These are phyloP conservation scores for Drosophila lacteicornis DNA, from an alignment of 1,140 invertebrate genomes.

Conservation along the genomic window DNA sequence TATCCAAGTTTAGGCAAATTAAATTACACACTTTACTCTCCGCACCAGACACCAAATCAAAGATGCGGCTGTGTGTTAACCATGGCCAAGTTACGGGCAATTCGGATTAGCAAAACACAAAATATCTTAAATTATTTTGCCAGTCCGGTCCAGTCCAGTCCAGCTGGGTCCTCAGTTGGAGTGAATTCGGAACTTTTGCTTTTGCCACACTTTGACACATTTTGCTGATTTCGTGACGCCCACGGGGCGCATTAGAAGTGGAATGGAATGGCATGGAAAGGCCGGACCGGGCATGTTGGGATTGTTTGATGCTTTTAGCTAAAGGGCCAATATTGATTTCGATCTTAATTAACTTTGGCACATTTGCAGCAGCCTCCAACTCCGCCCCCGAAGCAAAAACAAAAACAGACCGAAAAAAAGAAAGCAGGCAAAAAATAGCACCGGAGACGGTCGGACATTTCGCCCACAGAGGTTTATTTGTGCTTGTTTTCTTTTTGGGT, in stretches of 20 bases:
- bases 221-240: constrained; percentile 58
- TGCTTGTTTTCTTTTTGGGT: constrained; percentile 62
- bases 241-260: constrained; percentile 71
- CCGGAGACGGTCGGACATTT: constrained; percentile 51
- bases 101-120: constrained; percentile 81
- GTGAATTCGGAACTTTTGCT: constrained; percentile 57
- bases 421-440: constrained; percentile 21
- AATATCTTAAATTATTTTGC: constrained; percentile 82
- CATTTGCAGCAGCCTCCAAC: constrained; percentile 74
- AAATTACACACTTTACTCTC: constrained; percentile 76
- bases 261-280: constrained; percentile 50
- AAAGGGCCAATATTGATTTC: constrained; percentile 84
- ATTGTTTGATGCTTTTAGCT: constrained; percentile 83
- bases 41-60: constrained; percentile 66
- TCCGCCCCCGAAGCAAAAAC: neutral
- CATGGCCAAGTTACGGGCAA: constrained; percentile 63
- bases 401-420: constrained; percentile 1
- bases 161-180: constrained; percentile 26
- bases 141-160: constrained; percentile 45
- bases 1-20: constrained; percentile 78
- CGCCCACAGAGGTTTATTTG: constrained; percentile 65
- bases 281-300: constrained; percentile 44
- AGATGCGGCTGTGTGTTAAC: constrained; percentile 71
- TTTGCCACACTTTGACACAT: constrained; percentile 77
- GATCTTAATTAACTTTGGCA: constrained; percentile 84